These are phyloP conservation scores for Leptosomus discolor DNA, from an alignment of 2,113 vertebrate species.

Conservation along the genomic window DNA sequence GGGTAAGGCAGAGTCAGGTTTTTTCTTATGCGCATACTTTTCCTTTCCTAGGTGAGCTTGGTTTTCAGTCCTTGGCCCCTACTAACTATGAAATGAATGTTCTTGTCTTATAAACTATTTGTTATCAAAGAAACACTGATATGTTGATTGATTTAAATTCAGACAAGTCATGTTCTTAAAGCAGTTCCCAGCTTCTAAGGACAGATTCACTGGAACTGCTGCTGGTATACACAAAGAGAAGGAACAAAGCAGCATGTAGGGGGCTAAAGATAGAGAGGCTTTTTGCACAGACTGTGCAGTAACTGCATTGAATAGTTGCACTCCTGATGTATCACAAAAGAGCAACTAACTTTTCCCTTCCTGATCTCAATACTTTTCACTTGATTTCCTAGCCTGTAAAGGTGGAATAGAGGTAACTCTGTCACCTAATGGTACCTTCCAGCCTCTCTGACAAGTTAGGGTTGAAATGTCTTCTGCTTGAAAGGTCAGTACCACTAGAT, in stretches of 20 bases:
- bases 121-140: background rate
- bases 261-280: background rate
- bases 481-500: background rate
- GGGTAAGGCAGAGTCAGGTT: background rate
- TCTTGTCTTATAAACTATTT: background rate
- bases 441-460: background rate
- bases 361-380: accelerated
- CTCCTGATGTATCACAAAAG: background rate
- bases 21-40: background rate
- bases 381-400: background rate
- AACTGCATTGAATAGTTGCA: background rate
- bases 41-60: background rate
- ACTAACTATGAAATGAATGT: background rate
- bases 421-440: background rate
- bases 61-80: background rate
- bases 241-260: background rate
- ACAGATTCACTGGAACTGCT: background rate
- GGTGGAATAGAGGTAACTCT: background rate
- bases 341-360: background rate
- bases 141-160: background rate
- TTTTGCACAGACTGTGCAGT: background rate
- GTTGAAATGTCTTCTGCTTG: background rate
- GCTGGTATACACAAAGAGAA: accelerated
- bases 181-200: background rate
- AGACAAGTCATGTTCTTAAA: background rate